Evolutionary conservation across 2,113 vertebrate genomes (phyloP).

Genomic region (Ailuropoda melanoleuca): DNA sequence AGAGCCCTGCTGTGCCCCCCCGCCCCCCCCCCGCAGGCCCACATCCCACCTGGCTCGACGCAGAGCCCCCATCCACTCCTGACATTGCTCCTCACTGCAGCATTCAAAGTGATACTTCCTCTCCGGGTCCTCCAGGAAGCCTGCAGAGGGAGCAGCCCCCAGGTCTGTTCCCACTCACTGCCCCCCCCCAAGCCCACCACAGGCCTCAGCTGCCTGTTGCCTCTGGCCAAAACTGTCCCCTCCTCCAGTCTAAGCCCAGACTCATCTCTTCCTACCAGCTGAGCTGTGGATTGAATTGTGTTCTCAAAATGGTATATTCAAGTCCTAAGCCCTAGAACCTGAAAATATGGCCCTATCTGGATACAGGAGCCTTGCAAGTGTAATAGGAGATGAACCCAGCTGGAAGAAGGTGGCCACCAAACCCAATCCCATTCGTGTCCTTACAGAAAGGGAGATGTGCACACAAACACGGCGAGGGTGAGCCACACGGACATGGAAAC

Average conservation of each 20-base stretch:
- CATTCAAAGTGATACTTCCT: conserved; percentile 95
- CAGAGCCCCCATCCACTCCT: conserved; percentile 93
- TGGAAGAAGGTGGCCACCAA: background rate
- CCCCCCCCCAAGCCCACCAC: background rate
- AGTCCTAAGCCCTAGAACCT: background rate
- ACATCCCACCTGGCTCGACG: conserved; percentile 84
- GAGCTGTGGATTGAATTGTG: background rate
- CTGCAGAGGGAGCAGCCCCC: conserved; percentile 75
- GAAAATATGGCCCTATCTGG: too few species aligned
- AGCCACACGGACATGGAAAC: background rate
- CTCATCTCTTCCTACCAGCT: background rate
- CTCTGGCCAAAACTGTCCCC: too few species aligned
- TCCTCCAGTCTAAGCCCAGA: too few species aligned
- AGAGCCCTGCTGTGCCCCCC: background rate
- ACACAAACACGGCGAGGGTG: background rate
- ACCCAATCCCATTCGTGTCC: fast-evolving
- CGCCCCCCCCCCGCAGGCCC: fast-evolving
- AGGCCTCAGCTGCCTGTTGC: background rate
- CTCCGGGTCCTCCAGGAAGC: conserved; percentile 94
- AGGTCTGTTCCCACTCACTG: fast-evolving
- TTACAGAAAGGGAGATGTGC: background rate
- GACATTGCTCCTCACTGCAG: conserved; percentile 90
- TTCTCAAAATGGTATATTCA: background rate
- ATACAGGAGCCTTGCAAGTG: fast-evolving
- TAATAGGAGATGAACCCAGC: background rate